A percentile compares a stretch with the other conserved stretches of the same genome.
Conservation (phyloP, 2,888 invertebrate genomes). For the Clivina fossor region DNA sequence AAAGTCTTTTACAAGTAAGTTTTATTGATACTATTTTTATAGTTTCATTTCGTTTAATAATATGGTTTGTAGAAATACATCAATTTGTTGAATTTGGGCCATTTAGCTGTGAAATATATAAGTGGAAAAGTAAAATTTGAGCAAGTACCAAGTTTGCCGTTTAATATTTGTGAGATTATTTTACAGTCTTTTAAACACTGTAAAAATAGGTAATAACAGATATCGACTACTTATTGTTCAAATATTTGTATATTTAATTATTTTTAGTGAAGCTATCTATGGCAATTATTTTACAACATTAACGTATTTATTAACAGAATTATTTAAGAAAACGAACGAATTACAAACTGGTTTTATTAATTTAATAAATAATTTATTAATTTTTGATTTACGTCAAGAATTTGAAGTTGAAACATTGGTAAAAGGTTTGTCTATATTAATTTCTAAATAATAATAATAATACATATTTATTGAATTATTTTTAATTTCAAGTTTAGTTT, state of each 20-base stretch:
- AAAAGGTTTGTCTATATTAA: constrained; percentile 12
- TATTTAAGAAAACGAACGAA: constrained; percentile 27
- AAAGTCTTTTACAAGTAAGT: constrained; percentile 15
- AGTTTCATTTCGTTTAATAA: neutral
- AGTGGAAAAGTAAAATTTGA: constrained; percentile 11
- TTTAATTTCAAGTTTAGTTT: constrained; percentile 9
- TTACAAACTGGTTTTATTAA: constrained; percentile 9
- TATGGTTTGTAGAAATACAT: constrained; percentile 15
- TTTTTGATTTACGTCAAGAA: constrained; percentile 15
- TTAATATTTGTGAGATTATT: constrained; percentile 17
- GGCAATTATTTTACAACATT: constrained; percentile 20
- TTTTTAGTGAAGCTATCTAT: constrained; percentile 21
- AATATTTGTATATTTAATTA: neutral
- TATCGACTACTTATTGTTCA: neutral
- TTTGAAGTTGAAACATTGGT: constrained; percentile 6
- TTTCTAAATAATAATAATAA: neutral
- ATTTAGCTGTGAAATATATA: constrained; percentile 17
- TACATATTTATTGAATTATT: neutral
- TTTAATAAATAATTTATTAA: constrained; percentile 23
- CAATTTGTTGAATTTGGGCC: constrained; percentile 12
- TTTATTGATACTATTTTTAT: neutral
- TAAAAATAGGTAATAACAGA: constrained; percentile 24
- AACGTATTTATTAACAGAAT: constrained; percentile 17
- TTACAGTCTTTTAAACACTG: constrained; percentile 26
- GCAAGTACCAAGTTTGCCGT: constrained; percentile 23